Base-by-base conservation (phyloP, 2,113 vertebrate species). In the Henicopernis longicauda region DNA sequence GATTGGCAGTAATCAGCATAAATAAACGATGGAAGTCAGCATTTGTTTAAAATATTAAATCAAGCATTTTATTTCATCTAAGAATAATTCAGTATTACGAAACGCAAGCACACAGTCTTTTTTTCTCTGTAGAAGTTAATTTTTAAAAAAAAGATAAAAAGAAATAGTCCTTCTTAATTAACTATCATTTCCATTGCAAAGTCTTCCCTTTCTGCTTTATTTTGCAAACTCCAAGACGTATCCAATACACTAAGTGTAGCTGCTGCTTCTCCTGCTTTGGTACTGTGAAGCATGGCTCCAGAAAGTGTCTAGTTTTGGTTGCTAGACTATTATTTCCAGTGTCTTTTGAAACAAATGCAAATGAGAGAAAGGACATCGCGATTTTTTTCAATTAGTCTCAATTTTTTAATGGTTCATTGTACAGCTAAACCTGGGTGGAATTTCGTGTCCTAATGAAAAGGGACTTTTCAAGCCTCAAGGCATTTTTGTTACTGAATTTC, bases 401-500 rank as follows among this genome's bases (percentile, higher is more conserved):
- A 47, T 63, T 88, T 67, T 89, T 69, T 63, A 77, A 52, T 42
- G 22, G 36, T 63, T 89, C 38, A 38, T 49, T 87, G 61, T 91
- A 32, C 27, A 54, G 66, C 25, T 76, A 80, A 82, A 82, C 17
- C 66, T 45, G 42, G 77, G 70, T 52, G 25, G 44, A 90, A 82
- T 89, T 94, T 82, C 36, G 71, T 49, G 52, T 89, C 65, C 65
- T 63, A 58, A 2, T 86, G 61, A 61, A 67, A 95, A 89, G 13
- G 40, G 57, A 89, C 61, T 92, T 95, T 91, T 57, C 2, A 4
- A 84, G 69, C 94, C 72, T 71, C 47, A 69, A 67, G 86, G 61
- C 25, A 40, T 86, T 96, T 95, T 94, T 86, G 34, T 52, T 82
- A 52, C 80, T 82, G 89, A 84, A 72, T 91, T 97, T 92, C 81